These are phyloP conservation scores for Salvator merianae DNA, from an alignment of 2,113 vertebrate genomes.

Conservation along the genomic window DNA sequence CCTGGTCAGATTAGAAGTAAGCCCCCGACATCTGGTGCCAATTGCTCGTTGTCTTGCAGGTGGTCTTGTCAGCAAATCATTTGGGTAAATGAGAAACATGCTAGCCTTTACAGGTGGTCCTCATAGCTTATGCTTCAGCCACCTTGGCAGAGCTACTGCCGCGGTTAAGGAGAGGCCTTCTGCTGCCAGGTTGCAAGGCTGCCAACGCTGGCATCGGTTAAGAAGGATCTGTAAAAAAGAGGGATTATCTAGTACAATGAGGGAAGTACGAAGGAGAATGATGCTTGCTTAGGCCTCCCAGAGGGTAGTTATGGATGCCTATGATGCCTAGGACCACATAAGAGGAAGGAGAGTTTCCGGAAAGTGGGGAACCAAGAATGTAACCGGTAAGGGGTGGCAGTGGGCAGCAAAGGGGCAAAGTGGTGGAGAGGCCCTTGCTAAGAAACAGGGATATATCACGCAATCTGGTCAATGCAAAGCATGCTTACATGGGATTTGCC, in stretches of 20 bases:
- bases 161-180: slow-evolving; percentile 18
- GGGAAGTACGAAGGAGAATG: slow-evolving; percentile 40
- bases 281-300: slow-evolving; percentile 39
- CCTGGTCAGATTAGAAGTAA: not conserved
- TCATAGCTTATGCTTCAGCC: not conserved
- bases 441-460: not conserved
- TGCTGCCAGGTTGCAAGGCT: slow-evolving; percentile 30
- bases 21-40: not conserved
- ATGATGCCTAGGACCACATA: slow-evolving; percentile 24
- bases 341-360: not conserved
- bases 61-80: slow-evolving; percentile 11
- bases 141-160: not conserved
- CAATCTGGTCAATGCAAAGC: not conserved
- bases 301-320: slow-evolving; percentile 35
- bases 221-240: slow-evolving; percentile 43
- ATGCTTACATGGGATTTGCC: no score
- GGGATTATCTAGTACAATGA: slow-evolving; percentile 54
- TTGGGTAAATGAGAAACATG: slow-evolving; percentile 12
- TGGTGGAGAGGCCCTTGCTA: slow-evolving; percentile 22
- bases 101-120: not conserved
- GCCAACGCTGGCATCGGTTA: slow-evolving; percentile 35
- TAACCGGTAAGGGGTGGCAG: slow-evolving; percentile 1
- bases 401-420: slow-evolving; percentile 37
- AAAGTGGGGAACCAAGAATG: not conserved
- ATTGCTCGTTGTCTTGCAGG: not conserved